These are phyloP conservation scores for Hafferia zeledoni DNA, from an alignment of 2,797 vertebrate species.

Conservation along the genomic window DNA sequence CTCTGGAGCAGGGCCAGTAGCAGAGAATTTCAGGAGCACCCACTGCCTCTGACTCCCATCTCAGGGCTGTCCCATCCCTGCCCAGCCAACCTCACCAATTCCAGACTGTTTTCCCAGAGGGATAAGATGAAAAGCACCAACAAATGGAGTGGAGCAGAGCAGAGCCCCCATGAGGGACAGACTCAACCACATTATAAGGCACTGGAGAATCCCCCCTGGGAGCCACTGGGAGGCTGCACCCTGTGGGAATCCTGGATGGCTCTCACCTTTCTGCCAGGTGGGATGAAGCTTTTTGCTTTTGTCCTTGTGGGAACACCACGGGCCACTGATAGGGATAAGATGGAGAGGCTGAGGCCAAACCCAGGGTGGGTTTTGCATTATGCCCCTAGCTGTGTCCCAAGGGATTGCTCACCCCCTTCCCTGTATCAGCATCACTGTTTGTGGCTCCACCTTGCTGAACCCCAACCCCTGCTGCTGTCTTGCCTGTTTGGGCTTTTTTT, in stretches of 20 bases:
- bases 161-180: not conserved
- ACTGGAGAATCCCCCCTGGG: not conserved
- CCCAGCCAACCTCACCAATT: not conserved
- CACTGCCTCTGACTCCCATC: not conserved
- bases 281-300: not conserved
- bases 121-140: not conserved
- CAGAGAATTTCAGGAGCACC: rapidly evolving
- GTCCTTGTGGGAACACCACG: not conserved
- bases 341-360: not conserved
- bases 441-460: not conserved
- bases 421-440: rapidly evolving
- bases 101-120: not conserved
- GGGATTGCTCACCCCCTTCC: not conserved
- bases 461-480: rapidly evolving
- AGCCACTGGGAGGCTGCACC: not conserved
- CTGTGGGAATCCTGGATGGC: rapidly evolving
- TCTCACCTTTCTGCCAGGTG: not conserved
- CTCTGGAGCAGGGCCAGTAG: rapidly evolving
- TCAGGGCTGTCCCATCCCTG: not conserved
- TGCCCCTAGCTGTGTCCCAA: rapidly evolving
- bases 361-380: not conserved
- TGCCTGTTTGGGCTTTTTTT: not conserved
- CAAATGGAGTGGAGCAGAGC: not conserved
- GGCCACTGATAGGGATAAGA: not conserved
- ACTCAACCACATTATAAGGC: rapidly evolving